Evolutionary conservation across 2,888 invertebrate species (phyloP), one percentile per base, ranked within the genome.

Genomic region (Platypus cylindrus): DNA sequence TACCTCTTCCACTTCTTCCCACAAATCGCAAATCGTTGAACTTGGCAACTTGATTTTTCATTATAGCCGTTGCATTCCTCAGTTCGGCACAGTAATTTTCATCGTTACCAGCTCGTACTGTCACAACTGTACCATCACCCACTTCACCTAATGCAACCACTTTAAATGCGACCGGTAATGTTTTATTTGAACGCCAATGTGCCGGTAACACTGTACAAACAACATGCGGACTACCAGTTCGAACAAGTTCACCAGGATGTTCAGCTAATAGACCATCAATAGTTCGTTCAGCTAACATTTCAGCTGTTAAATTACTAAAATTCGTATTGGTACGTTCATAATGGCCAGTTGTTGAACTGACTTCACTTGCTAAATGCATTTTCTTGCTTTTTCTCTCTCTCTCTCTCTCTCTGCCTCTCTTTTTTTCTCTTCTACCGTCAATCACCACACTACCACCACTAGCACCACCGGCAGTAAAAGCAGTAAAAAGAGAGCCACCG

Each of bases 1-100:
- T 68, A 95, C 98, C 98, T 79, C 98, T 74, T 54, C 98, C 98
- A 62, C 94, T 94, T 62, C 95, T 75, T 50, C 97, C 97, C 53
- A 98, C 93, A 70, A 98, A 98, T 61, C 98, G 74, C 53, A 98
- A 71, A 68, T 98, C 98, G 63, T 94, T 94, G 67, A 98, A 98
- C 67, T 94, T 93, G 49, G 98, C 97, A 52, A 97, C 90, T 62
- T 94, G 91, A 63, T 94, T 93, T 70, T 94, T 94, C 85, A 97
- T 91, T 55, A 93, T 80, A 18, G 97, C 91, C 32, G 89, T 86
- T 51, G 83, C 84, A 66, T 98, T 98, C 55, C 93, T 66, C 50
- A 95, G 64, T 62, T 98, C 97, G 24, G 91, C 95, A 59, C 89
- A 91, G 61, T 80, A 91, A 66, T 95, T 97, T 65, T 98, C 97